A percentile compares a stretch with the other conserved stretches of the same genome.
Evolutionary conservation across 2,888 invertebrate genomes (phyloP).

Genomic region (Clitarchus hookeri): DNA sequence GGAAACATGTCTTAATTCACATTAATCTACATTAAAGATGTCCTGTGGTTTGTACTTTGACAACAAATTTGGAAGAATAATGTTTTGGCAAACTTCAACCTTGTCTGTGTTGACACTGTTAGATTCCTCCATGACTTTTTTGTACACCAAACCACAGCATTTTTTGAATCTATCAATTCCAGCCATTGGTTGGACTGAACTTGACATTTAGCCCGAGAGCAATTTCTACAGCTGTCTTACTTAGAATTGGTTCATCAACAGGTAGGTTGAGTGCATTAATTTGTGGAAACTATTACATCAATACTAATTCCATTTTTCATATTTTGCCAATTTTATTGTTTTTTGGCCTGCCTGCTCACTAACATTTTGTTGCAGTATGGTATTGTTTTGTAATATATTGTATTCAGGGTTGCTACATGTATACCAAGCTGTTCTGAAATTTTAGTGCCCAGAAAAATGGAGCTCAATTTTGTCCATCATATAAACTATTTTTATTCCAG

Average conservation of each 20-base stretch:
- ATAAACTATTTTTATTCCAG: no score
- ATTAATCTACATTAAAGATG: neutral
- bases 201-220: slow-evolving; percentile 37
- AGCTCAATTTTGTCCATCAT: no score
- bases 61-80: slow-evolving; percentile 30
- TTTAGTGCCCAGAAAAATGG: no score
- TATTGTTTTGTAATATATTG: neutral
- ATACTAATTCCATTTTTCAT: neutral
- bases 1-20: neutral
- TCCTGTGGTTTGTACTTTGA: neutral
- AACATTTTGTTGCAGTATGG: neutral
- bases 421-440: no score
- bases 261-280: neutral
- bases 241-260: slow-evolving; percentile 39
- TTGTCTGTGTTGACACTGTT: slow-evolving; percentile 22
- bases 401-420: no score
- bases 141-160: slow-evolving; percentile 36
- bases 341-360: neutral
- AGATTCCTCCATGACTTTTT: slow-evolving; percentile 34
- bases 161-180: slow-evolving; percentile 43
- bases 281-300: neutral
- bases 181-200: slow-evolving; percentile 41
- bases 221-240: slow-evolving; percentile 38
- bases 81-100: slow-evolving; percentile 38
- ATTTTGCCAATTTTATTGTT: neutral